Percentiles rank a stretch among this genome's conserved stretches.
phyloP scores from a whole-genome alignment of 1,140 invertebrate species.

The Adoxophyes honmai region DNA sequence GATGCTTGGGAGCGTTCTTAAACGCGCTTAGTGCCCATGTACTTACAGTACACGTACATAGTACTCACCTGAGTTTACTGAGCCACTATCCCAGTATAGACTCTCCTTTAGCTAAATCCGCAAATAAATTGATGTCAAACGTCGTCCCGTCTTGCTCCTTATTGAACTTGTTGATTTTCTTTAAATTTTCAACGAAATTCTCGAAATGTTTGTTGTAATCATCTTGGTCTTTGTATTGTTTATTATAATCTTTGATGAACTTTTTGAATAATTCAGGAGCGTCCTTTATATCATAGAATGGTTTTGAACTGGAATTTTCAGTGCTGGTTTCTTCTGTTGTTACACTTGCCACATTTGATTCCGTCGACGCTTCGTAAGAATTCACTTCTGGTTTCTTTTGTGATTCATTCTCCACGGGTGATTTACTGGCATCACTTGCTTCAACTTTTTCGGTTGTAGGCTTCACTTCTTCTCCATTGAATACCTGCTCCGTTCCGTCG shows the following conservation, averaged over 20 bases:
- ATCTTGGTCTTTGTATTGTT: conserved; percentile 7
- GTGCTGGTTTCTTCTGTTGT: not conserved
- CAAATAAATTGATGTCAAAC: conserved; percentile 18
- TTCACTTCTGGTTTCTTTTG: not conserved
- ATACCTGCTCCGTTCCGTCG: too few species aligned
- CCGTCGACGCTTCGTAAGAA: not conserved
- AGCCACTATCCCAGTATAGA: not conserved
- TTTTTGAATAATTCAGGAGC: conserved; percentile 9
- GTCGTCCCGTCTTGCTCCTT: not conserved
- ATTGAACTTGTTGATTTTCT: conserved; percentile 1
- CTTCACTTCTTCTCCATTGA: not conserved
- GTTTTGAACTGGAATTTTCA: not conserved
- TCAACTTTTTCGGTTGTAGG: not conserved
- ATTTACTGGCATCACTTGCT: not conserved
- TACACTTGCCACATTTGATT: not conserved
- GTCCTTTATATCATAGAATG: not conserved
- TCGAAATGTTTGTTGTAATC: conserved; percentile 6
- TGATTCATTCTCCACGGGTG: not conserved
- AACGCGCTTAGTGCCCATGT: too few species aligned
- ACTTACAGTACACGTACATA: not conserved
- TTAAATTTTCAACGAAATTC: conserved; percentile 10
- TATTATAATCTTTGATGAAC: conserved; percentile 12
- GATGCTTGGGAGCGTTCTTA: too few species aligned
- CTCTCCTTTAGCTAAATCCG: conserved; percentile 11
- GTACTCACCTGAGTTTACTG: not conserved